Evolutionary conservation across 2,888 invertebrate species (phyloP).

Genomic region (Hydrotaea cyrtoneurina): DNA sequence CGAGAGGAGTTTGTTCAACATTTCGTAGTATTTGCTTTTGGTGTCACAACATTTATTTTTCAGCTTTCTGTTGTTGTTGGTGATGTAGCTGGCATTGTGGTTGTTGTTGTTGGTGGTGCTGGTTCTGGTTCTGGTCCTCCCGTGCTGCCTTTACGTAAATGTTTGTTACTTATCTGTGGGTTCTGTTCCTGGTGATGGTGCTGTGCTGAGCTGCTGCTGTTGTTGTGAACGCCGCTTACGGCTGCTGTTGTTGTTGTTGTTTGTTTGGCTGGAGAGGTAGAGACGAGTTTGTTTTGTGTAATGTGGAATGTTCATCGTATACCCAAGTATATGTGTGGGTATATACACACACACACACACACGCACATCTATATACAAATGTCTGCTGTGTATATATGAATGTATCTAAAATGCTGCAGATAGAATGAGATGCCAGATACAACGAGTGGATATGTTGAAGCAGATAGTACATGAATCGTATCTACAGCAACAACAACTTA

Average conservation of each 20-base stretch:
- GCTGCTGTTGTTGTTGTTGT: conserved; percentile 49
- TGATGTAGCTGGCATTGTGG: conserved; percentile 20
- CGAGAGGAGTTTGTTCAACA: conserved; percentile 61
- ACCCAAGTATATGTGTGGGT: conserved; percentile 11
- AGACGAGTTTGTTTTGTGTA: conserved; percentile 26
- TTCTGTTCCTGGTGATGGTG: conserved; percentile 45
- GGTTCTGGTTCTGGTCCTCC: conserved; percentile 35
- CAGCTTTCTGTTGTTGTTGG: conserved; percentile 23
- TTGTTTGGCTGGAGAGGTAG: conserved; percentile 47
- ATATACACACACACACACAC: background rate
- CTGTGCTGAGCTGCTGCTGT: background rate
- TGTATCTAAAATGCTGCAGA: conserved; percentile 43
- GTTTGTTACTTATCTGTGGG: conserved; percentile 36
- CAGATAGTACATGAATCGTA: conserved; percentile 58
- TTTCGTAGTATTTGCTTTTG: conserved; percentile 59
- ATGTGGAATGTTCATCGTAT: conserved; percentile 28
- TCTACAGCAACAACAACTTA: conserved; percentile 44
- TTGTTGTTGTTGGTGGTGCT: conserved; percentile 1
- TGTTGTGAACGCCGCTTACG: background rate
- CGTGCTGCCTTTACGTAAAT: conserved; percentile 45
- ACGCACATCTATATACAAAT: background rate
- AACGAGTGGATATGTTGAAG: conserved; percentile 64
- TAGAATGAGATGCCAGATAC: conserved; percentile 70
- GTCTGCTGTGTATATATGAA: conserved; percentile 16
- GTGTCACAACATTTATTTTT: conserved; percentile 61